Percentiles rank a stretch among this genome's conserved stretches.
Evolutionary conservation across 92 coral and sea anemone genomes (phyloP).

Genomic region (Plumapathes pennacea): DNA sequence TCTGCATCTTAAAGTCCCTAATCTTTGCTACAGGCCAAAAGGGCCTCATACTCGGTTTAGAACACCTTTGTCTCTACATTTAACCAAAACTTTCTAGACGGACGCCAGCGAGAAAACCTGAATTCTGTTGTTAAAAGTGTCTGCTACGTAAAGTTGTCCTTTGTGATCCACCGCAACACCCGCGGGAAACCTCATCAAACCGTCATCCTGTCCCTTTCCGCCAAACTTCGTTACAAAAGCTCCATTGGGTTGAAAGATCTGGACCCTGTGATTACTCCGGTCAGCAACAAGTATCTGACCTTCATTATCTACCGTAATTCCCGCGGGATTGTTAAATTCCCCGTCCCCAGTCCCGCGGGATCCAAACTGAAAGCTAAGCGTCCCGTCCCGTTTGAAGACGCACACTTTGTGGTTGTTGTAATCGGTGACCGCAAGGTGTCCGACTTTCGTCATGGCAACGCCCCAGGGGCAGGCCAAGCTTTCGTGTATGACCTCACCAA

Average conservation of each 20-base stretch:
- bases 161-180: conserved; percentile 70
- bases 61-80: no score
- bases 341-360: conserved; percentile 69
- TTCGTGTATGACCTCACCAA: conserved; percentile 45
- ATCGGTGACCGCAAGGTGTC: conserved; percentile 65
- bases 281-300: conserved; percentile 76
- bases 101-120: conserved; percentile 76
- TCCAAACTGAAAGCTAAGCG: conserved; percentile 55
- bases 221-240: conserved; percentile 74
- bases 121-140: conserved; percentile 72
- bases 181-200: conserved; percentile 72
- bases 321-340: conserved; percentile 79
- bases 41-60: no score
- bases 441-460: conserved; percentile 40
- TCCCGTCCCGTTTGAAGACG: conserved; percentile 55
- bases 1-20: no score
- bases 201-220: conserved; percentile 74
- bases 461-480: conserved; percentile 76
- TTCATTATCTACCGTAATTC: conserved; percentile 67
- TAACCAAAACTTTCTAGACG: no score
- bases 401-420: conserved; percentile 62
- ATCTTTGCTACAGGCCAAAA: no score
- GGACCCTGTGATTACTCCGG: conserved; percentile 78
- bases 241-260: conserved; percentile 76
- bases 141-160: conserved; percentile 77